phyloP scores from a whole-genome alignment of 2,113 vertebrate species.

The Oncorhynchus nerka region DNA sequence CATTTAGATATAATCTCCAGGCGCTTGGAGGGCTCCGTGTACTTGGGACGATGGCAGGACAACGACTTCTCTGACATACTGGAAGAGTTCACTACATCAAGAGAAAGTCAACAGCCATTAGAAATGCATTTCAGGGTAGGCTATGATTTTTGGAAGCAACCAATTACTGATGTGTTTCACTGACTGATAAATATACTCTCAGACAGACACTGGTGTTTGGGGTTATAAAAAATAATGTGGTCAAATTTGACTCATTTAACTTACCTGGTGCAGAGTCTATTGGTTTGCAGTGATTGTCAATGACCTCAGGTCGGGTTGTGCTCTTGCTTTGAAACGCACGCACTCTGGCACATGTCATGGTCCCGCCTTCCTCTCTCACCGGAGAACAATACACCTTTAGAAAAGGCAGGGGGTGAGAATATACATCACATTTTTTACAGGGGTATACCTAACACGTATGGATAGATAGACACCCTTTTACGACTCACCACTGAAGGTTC shows the following conservation, averaged over 20 bases:
- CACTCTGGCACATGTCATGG: conserved; percentile 84
- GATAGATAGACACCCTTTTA: not conserved
- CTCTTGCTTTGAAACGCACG: conserved; percentile 45
- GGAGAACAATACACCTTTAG: conserved; percentile 25
- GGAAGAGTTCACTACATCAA: conserved; percentile 9
- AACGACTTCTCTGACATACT: conserved; percentile 23
- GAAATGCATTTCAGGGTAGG: not conserved
- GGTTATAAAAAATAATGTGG: no score
- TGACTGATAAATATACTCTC: not conserved
- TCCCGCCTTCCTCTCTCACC: conserved; percentile 74
- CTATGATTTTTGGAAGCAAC: not conserved
- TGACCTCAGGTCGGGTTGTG: conserved; percentile 9
- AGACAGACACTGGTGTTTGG: not conserved
- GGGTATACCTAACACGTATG: not conserved
- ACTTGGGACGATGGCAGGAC: conserved; percentile 58
- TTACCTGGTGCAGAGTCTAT: not conserved
- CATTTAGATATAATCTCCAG: conserved; percentile 89
- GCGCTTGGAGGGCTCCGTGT: conserved; percentile 79
- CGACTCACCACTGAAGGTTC: not conserved
- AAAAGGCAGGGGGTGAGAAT: conserved; percentile 1
- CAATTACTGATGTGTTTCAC: not conserved
- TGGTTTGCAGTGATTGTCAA: not conserved
- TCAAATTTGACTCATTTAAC: not conserved
- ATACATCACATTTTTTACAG: not conserved
- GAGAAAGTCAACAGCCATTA: not conserved